Evolutionary conservation across 2,797 vertebrate species (phyloP), one percentile per base, ranked within the genome.

Genomic region (Danio choprae): DNA sequence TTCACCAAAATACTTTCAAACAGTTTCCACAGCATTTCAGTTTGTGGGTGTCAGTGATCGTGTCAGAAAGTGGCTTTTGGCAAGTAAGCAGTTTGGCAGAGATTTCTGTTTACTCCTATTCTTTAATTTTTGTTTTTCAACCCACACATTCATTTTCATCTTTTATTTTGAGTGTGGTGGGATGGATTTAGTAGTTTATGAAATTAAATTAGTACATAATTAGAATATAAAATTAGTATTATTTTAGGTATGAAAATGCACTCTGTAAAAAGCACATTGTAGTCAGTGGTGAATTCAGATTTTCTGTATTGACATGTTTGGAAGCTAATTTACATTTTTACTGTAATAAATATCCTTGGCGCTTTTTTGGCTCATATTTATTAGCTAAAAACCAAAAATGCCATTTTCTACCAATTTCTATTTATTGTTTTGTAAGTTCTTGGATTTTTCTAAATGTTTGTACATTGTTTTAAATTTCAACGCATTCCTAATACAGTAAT

Each of bases 101-200:
- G 87, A 88, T 91, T 90, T 91, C 90, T 90, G 90, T 84, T 90
- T 89, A 83, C 86, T 83, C 83, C 79, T 87, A 80, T 86, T 62
- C 58, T 65, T 82, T 40, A 7, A 43, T 55, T 15, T 63, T 40
- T 55, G 63, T 50, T 50, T 64, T 60, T 50, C 29, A 20, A 85
- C 77, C 72, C 72, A 59, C 43, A 8, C 44, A 16, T 29, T 43
- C 36, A 6, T 81, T 46, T 78, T n/a, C 43, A 59, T 40, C 64
- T 50, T 36, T 38, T 48, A 36, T n/a, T n/a, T 48, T 53, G 36
- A 18, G 48, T 40, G 13, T 38, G 36, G 16, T 11, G 41, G 51
- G 18, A 22, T 44, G 43, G 67, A 65, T 43, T 13, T 40, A 72
- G 77, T 29, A 58, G 38, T 18, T 59, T 29, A 29, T 29, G 29